These are phyloP conservation scores for Oophaga sylvatica DNA, from an alignment of 2,797 vertebrate genomes.

Conservation along the genomic window DNA sequence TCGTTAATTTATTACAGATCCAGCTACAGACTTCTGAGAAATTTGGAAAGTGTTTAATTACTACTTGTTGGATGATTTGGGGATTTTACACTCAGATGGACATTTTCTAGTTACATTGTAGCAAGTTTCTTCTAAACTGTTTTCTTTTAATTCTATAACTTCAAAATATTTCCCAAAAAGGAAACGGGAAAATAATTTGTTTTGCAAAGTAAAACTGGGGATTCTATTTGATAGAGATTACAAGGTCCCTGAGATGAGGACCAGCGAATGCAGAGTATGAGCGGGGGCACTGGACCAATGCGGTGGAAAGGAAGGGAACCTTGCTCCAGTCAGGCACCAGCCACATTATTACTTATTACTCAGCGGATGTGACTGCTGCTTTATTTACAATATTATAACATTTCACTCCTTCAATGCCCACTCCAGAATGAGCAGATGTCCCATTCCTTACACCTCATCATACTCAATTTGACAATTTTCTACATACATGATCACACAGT, in stretches of 20 bases:
- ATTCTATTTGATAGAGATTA: background rate
- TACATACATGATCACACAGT: too few species aligned
- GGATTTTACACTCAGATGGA: background rate
- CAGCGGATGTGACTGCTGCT: too few species aligned
- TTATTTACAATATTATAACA: too few species aligned
- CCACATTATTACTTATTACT: background rate
- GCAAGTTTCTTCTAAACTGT: too few species aligned
- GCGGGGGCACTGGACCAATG: background rate
- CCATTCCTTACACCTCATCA: too few species aligned
- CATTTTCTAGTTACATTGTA: background rate
- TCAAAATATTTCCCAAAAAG: background rate
- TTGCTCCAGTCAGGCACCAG: background rate
- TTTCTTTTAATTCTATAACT: background rate
- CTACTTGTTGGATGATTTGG: background rate
- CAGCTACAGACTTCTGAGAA: background rate
- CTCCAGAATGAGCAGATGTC: too few species aligned
- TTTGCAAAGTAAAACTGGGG: background rate
- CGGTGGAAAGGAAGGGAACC: background rate
- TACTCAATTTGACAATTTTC: too few species aligned
- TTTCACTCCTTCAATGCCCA: too few species aligned
- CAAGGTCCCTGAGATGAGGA: background rate
- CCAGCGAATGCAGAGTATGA: background rate
- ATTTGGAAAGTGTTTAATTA: background rate
- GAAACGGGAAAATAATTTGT: background rate
- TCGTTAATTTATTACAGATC: background rate